Conservation (phyloP, 2,113 vertebrate species). For the Atherinomorus stipes region DNA sequence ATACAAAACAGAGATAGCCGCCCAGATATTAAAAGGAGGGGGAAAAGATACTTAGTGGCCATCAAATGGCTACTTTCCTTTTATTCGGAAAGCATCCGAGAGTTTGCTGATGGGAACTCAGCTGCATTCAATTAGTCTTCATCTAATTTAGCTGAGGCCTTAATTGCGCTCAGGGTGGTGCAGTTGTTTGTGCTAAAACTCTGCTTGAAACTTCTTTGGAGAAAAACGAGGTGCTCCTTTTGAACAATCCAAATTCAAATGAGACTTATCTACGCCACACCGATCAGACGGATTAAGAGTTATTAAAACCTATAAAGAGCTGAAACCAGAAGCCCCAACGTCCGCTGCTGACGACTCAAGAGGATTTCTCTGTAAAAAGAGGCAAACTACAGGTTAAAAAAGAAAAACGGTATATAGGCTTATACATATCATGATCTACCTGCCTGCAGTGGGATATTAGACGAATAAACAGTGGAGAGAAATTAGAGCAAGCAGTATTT, state of each 20-base stretch:
- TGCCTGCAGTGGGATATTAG: constrained; percentile 4
- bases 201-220: constrained; percentile 71
- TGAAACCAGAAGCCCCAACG: constrained; percentile 57
- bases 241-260: constrained; percentile 85
- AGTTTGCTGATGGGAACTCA: constrained; percentile 67
- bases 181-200: constrained; percentile 73
- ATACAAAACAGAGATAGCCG: not conserved
- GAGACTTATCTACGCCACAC: constrained; percentile 90
- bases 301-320: constrained; percentile 87
- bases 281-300: constrained; percentile 91
- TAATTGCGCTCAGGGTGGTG: constrained; percentile 83
- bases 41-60: constrained; percentile 4
- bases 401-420: too few species aligned
- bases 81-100: constrained; percentile 44
- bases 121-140: constrained; percentile 80
- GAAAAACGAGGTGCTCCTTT: constrained; percentile 75
- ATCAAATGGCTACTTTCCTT: constrained; percentile 31
- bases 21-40: not conserved
- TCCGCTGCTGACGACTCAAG: constrained; percentile 53
- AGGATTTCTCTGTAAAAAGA: constrained; percentile 74
- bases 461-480: constrained; percentile 2
- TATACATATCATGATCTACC: too few species aligned
- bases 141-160: constrained; percentile 75
- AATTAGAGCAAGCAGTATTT: not conserved
- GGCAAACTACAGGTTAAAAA: constrained; percentile 6